Conservation (phyloP, 1,140 invertebrate species). For the Zaprionus davidi region DNA sequence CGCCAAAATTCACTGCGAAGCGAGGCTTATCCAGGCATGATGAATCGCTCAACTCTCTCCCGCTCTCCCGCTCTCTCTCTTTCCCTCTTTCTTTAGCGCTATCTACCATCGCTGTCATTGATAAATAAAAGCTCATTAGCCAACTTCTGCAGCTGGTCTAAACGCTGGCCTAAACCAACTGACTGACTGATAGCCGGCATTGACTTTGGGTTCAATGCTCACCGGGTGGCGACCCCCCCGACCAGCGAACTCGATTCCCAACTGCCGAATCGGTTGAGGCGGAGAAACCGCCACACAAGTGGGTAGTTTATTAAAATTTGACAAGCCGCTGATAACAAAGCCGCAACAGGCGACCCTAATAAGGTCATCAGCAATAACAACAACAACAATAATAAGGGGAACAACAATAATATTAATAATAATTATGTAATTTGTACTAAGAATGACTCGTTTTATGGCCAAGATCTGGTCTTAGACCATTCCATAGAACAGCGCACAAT, state of each 20-base stretch:
- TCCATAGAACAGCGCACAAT: conserved; percentile 39
- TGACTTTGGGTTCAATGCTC: conserved; percentile 54
- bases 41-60: conserved; percentile 44
- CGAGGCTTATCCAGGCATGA: conserved; percentile 54
- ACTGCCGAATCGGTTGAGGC: not conserved
- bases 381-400: conserved; percentile 5
- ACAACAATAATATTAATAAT: conserved; percentile 50
- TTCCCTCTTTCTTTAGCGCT: conserved; percentile 18
- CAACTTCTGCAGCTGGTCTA: conserved; percentile 41
- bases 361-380: conserved; percentile 47
- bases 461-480: conserved; percentile 36
- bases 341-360: conserved; percentile 42
- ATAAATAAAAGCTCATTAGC: conserved; percentile 78
- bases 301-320: conserved; percentile 43
- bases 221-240: conserved; percentile 22
- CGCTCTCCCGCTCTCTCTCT: not conserved
- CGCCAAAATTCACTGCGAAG: conserved; percentile 29
- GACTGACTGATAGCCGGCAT: conserved; percentile 62
- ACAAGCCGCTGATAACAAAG: conserved; percentile 52
- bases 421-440: conserved; percentile 75
- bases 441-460: conserved; percentile 57
- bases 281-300: conserved; percentile 57
- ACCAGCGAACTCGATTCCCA: not conserved
- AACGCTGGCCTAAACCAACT: conserved; percentile 27
- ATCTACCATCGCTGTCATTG: conserved; percentile 60